A percentile compares a stretch with the other conserved stretches of the same genome.
phyloP scores from a whole-genome alignment of 1,140 invertebrate species.

The Lordiphosa collinella region DNA sequence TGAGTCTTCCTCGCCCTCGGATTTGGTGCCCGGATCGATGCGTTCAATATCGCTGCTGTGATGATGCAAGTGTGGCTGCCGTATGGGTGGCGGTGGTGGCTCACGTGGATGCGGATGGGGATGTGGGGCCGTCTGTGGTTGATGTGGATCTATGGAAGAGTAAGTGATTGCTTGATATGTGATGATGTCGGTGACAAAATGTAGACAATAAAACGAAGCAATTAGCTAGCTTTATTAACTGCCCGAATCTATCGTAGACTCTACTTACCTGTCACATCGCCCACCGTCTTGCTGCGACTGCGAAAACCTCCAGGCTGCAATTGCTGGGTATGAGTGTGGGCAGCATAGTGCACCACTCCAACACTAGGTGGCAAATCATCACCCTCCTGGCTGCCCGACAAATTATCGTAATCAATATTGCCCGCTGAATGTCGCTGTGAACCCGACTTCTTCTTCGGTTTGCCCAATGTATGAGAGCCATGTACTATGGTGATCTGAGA shows the following conservation, averaged over 20 bases:
- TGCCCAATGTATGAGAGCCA: conserved; percentile 86
- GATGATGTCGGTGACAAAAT: conserved; percentile 34
- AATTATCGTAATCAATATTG: conserved; percentile 90
- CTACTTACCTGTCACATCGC: conserved; percentile 87
- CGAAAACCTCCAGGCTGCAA: conserved; percentile 84
- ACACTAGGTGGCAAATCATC: conserved; percentile 80
- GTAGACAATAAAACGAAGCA: conserved; percentile 1
- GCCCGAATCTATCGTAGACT: not conserved
- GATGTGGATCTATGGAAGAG: conserved; percentile 59
- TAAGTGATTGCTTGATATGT: conserved; percentile 50
- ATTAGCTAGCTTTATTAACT: conserved; percentile 12
- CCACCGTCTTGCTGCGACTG: conserved; percentile 92
- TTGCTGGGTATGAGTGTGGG: conserved; percentile 55
- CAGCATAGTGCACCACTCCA: conserved; percentile 59
- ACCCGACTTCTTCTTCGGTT: conserved; percentile 86
- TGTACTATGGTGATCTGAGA: conserved; percentile 83
- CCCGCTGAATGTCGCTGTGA: conserved; percentile 94
- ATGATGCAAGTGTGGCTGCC: conserved; percentile 73
- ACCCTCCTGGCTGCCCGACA: conserved; percentile 82
- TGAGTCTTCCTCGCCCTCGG: conserved; percentile 92
- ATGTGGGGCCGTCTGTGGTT: conserved; percentile 44
- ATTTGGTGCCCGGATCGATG: conserved; percentile 88
- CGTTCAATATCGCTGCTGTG: conserved; percentile 80
- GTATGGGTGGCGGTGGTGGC: conserved; percentile 58
- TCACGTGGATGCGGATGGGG: conserved; percentile 67